Percentiles rank a stretch among this genome's conserved stretches.
These are phyloP conservation scores for Philopotamus ludificatus DNA, from an alignment of 1,140 invertebrate genomes.

Conservation along the genomic window DNA sequence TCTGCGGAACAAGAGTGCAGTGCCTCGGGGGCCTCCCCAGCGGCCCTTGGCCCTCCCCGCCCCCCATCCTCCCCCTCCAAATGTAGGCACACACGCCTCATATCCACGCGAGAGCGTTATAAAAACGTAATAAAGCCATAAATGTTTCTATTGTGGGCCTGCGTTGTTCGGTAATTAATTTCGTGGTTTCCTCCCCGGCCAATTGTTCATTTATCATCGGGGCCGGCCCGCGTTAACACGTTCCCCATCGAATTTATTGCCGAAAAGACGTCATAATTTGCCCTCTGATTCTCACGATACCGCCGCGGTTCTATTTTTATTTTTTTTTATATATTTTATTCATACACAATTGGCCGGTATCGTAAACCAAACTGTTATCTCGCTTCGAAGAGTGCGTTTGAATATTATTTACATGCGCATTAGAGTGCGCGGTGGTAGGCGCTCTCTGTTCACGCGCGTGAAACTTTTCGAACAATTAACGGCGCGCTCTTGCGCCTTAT, in stretches of 20 bases:
- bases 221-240: neutral
- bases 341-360: neutral
- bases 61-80: too few species aligned
- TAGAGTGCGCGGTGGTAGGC: too few species aligned
- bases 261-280: slow-evolving; percentile 12
- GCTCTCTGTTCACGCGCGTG: too few species aligned
- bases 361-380: slow-evolving; percentile 19
- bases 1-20: too few species aligned
- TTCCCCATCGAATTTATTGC: neutral
- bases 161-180: neutral
- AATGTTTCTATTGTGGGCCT: too few species aligned
- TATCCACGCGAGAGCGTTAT: neutral
- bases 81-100: slow-evolving; percentile 13
- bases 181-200: neutral
- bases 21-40: too few species aligned
- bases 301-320: neutral
- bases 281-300: slow-evolving; percentile 12
- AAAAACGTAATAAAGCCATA: neutral
- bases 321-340: too few species aligned
- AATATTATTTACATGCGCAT: neutral
- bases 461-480: neutral
- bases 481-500: neutral
- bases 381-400: neutral
- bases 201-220: neutral
- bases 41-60: too few species aligned